Percentiles rank a stretch among this genome's conserved stretches.
phyloP scores from a whole-genome alignment of 2,888 invertebrate genomes.

The Thymelicus acteon region DNA sequence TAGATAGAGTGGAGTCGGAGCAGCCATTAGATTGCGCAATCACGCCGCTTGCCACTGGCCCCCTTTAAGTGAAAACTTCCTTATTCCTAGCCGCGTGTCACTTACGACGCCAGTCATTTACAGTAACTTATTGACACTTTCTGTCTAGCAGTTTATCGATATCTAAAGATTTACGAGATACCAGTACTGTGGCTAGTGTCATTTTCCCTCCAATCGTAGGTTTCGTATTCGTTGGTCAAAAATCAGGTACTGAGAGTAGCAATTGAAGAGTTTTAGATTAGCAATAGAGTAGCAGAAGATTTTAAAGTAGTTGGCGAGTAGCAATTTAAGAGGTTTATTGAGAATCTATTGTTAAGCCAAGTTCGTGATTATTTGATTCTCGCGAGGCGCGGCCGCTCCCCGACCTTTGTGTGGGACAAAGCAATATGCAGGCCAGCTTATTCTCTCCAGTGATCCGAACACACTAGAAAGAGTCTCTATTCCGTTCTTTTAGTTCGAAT shows the following conservation, averaged over 20 bases:
- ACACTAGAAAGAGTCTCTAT: conserved; percentile 4
- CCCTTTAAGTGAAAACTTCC: conserved; percentile 32
- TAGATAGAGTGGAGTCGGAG: conserved; percentile 20
- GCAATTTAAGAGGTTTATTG: conserved; percentile 40
- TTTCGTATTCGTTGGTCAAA: conserved; percentile 38
- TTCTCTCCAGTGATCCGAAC: conserved; percentile 6
- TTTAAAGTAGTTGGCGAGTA: conserved; percentile 39
- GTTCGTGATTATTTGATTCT: conserved; percentile 13
- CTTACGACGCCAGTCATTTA: conserved; percentile 3
- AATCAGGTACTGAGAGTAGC: conserved; percentile 42
- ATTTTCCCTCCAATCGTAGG: conserved; percentile 43
- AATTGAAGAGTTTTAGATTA: conserved; percentile 8
- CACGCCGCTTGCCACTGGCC: not conserved
- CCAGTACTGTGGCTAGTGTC: conserved; percentile 1
- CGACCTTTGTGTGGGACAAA: conserved; percentile 16
- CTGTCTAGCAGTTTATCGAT: too few relatives aligned
- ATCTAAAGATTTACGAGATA: too few relatives aligned
- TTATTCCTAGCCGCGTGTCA: conserved; percentile 12
- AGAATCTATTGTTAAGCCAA: conserved; percentile 35
- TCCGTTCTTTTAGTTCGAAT: not conserved
- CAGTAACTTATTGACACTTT: not conserved
- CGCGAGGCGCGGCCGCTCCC: conserved; percentile 14
- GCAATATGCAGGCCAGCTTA: not conserved
- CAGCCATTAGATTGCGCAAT: conserved; percentile 30
- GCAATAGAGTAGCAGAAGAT: too few relatives aligned